Base-by-base conservation (phyloP, 2,113 vertebrate species). In the Entelurus aequoreus region DNA sequence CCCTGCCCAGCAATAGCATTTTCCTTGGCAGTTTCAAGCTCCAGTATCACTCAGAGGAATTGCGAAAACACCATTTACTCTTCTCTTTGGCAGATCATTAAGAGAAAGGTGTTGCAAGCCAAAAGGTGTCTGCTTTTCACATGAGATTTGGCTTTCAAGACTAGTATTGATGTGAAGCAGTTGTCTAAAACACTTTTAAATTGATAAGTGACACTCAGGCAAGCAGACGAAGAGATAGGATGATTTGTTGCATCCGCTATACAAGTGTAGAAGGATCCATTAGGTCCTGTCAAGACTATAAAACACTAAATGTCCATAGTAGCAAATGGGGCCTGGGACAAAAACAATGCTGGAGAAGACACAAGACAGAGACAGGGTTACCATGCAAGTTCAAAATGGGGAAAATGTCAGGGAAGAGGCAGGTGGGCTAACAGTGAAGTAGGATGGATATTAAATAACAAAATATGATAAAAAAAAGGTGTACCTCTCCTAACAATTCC, bases 401-500 rank as follows among this genome's bases (percentile, higher is more conserved):
- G 63, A 4, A 11, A 14, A 54, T 48, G 68, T 62, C 58, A 50
- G 54, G 36, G 73, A 56, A 75, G 11, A 62, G 60, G 40, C 36
- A 59, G 56, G 70, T 56, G 63, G 60, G 66, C 58, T 54, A 65
- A 65, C 48, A 66, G 21, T 14, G 40, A 42, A 21, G 60, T 61
- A 36, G 36, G 56, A 54, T 52, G 13, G 13, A 47, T 40, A 71
- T 48, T 37, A 63, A 63, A 46, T n/a, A 1, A 63, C 15, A 35
- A 1, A 28, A 47, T 7, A 12, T 16, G 66, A 52, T 1, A 61
- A 60, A 44, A 75, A n/a, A 74, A 57, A 54, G 5, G 12, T n/a
- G 13, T 5, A 99, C 97, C 94, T 98, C 97, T 53, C 97, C 97
- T 0, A 99, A 92, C 52, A 99, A 91, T 55, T 98, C 97, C 81